These are phyloP conservation scores for Amblyjoppa fuscipennis DNA, from an alignment of 2,888 invertebrate species.

Conservation along the genomic window DNA sequence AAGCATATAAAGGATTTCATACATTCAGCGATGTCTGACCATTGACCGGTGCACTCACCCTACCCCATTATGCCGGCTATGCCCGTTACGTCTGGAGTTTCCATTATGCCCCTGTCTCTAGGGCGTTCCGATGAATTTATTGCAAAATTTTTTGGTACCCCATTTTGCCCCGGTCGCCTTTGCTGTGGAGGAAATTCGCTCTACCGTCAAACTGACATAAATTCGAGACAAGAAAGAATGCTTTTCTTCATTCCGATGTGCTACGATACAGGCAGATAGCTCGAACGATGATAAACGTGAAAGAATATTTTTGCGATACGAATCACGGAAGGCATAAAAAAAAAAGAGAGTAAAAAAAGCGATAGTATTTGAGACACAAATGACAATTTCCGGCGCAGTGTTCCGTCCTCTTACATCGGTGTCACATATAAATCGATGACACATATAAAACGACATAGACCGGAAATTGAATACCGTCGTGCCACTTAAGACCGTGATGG, in stretches of 20 bases:
- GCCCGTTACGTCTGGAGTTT: too few relatives aligned
- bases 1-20: too few relatives aligned
- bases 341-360: slow-evolving; percentile 25
- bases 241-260: not conserved
- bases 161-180: too few relatives aligned
- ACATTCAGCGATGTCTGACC: too few relatives aligned
- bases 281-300: slow-evolving; percentile 14
- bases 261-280: not conserved
- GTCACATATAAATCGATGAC: slow-evolving; percentile 14
- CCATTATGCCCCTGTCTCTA: not conserved
- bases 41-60: too few relatives aligned
- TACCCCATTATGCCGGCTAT: too few relatives aligned
- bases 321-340: not conserved
- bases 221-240: not conserved
- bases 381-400: slow-evolving; percentile 42
- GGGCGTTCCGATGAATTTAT: not conserved
- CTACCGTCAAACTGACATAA: not conserved
- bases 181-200: not conserved
- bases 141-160: too few relatives aligned
- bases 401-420: slow-evolving; percentile 18
- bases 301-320: slow-evolving; percentile 12
- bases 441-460: slow-evolving; percentile 35
- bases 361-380: slow-evolving; percentile 35
- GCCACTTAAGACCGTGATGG: slow-evolving; percentile 45
- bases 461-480: slow-evolving; percentile 67